These are phyloP conservation scores for Talpa occidentalis DNA, from an alignment of 2,113 vertebrate species.

Conservation along the genomic window DNA sequence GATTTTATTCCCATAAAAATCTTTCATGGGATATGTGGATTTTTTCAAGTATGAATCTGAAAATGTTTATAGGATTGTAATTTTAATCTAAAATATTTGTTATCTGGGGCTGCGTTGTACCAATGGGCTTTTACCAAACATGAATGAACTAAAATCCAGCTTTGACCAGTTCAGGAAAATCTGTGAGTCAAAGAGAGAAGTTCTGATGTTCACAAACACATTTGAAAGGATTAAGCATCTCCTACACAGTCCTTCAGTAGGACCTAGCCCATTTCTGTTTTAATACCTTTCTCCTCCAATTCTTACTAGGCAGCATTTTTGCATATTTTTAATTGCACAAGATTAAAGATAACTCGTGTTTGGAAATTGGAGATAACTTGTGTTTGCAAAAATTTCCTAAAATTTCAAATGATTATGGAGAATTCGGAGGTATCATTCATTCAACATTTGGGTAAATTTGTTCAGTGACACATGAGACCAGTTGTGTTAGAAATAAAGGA, in stretches of 20 bases:
- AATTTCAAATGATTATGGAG: constrained; percentile 33
- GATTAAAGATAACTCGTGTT: neutral
- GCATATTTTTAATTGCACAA: neutral
- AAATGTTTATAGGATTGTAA: constrained; percentile 58
- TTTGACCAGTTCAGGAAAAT: constrained; percentile 61
- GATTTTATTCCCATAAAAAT: neutral
- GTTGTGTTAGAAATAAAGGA: neutral
- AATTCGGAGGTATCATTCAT: neutral
- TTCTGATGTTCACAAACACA: constrained; percentile 39
- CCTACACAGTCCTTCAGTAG: neutral
- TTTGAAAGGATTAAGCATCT: constrained; percentile 58
- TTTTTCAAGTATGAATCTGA: constrained; percentile 53
- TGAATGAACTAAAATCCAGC: constrained; percentile 72
- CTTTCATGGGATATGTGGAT: neutral
- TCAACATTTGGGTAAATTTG: constrained; percentile 26
- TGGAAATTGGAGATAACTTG: neutral
- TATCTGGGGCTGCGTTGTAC: constrained; percentile 50
- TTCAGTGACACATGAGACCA: neutral
- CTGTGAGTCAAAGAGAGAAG: constrained; percentile 42
- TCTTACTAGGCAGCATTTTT: neutral
- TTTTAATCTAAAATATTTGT: constrained; percentile 72
- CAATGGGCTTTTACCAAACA: constrained; percentile 61
- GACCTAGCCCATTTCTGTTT: neutral
- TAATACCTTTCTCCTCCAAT: neutral
- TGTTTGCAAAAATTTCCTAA: constrained; percentile 19